phyloP scores from a whole-genome alignment of 2,888 invertebrate species.

The Mythimna vitellina region DNA sequence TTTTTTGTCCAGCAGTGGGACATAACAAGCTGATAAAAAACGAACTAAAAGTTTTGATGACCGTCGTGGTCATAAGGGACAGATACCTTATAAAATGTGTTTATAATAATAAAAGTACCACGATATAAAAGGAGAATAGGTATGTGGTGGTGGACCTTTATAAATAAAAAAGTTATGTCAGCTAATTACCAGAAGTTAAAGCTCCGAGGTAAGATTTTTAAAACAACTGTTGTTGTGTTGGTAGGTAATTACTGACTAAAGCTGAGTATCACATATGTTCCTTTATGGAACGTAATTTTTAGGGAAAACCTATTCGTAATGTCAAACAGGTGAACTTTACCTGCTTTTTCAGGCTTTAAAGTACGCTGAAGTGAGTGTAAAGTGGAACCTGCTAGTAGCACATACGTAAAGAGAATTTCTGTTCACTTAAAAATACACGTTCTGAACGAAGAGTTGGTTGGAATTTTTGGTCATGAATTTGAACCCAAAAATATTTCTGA shows the following conservation, averaged over 20 bases:
- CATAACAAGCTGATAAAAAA: too few species aligned
- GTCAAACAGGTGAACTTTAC: conserved; percentile 13
- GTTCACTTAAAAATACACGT: background rate
- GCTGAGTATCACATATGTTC: conserved; percentile 26
- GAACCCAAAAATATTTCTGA: background rate
- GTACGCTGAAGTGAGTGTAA: background rate
- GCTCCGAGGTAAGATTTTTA: conserved; percentile 32
- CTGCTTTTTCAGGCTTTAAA: conserved; percentile 14
- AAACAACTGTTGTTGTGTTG: conserved; percentile 37
- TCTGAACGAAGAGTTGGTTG: background rate
- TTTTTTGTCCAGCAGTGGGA: background rate
- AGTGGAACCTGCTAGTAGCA: conserved; percentile 10
- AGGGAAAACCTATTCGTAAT: background rate
- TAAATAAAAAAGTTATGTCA: conserved; percentile 17
- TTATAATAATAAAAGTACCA: background rate
- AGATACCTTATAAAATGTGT: background rate
- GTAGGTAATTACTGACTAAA: conserved; percentile 49
- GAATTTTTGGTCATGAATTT: background rate
- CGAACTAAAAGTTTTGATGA: background rate
- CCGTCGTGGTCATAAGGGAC: background rate
- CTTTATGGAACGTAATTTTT: conserved; percentile 27
- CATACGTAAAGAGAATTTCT: background rate
- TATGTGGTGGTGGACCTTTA: background rate
- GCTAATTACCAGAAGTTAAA: conserved; percentile 51
- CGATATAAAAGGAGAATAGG: conserved; percentile 1